Base-by-base conservation (phyloP, 64 coral and sea anemone genomes). In the Astreopora myriophthalma region DNA sequence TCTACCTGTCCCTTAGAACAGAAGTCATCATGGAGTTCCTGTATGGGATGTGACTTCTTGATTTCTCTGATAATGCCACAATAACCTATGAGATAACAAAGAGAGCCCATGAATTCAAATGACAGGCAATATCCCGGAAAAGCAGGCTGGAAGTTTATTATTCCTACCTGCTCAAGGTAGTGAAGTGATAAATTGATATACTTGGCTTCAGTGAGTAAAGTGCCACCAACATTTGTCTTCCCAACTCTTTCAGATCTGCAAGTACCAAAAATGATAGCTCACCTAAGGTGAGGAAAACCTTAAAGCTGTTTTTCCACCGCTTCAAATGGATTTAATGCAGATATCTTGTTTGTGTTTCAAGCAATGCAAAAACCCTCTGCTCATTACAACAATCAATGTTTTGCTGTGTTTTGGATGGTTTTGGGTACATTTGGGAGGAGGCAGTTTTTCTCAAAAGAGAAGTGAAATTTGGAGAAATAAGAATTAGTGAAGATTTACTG, bases 161-260 rank as follows among this genome's bases (percentile, higher is more conserved):
- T 80, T 25, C 51, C 49, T 35, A 99, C 97, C 97, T 95, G 97
- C 55, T 99, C 97, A 62, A 99, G 94, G 19, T 93, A 95, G 67
- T 99, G 97, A 19, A 99, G 61, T 60, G 97, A 99, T 37, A 99
- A 75, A 74, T 99, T 99, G 22, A 99, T 99, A 71, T 93, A 99
- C 67, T 99, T 99, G 38, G 97, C 97, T 93, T 99, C 97, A 66
- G 90, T 91, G 23, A 99, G 74, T n/a, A 95, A 64, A 29, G 88
- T 93, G 16, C 97, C 97, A 77, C 90, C 97, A 24, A 99, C 94
- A 76, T 90, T 90, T 14, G 90, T 99, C 77, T 99, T 99, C 31
- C 90, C 90, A 62, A 99, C 85, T 72, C 97, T 93, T 36, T 99
- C 97, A 64, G 97, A 99, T 48, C 97, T 91, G 62, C 23, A 80